phyloP scores from a whole-genome alignment of 2,113 vertebrate species.

The Brienomyrus brachyistius region DNA sequence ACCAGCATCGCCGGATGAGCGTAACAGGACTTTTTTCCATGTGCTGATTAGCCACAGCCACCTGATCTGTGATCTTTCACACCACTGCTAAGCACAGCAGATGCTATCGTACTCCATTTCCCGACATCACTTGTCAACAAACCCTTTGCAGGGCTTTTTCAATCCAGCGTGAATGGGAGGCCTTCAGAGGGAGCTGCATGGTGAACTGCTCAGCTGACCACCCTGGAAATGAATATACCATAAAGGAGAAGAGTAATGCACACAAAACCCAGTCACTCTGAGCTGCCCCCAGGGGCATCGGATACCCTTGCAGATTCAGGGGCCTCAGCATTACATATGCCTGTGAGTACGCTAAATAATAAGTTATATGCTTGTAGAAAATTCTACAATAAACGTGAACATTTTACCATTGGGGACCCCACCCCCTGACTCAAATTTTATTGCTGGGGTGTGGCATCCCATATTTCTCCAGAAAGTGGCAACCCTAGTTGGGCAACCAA shows the following conservation, averaged over 20 bases:
- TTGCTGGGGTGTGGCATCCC: neutral
- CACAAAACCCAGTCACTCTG: neutral
- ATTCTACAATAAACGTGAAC: neutral
- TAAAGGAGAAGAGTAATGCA: neutral
- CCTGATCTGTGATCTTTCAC: neutral
- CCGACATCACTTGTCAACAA: neutral
- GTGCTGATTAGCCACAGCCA: neutral
- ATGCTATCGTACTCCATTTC: neutral
- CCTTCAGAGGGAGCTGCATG: neutral
- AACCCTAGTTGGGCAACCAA: neutral
- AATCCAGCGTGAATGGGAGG: neutral
- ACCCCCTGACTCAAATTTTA: neutral
- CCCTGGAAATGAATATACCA: neutral
- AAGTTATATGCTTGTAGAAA: neutral
- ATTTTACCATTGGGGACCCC: neutral
- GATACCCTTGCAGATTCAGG: neutral
- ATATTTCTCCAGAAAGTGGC: neutral
- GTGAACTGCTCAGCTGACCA: neutral
- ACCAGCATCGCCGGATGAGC: neutral
- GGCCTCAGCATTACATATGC: neutral
- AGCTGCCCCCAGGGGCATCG: neutral
- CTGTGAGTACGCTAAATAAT: neutral
- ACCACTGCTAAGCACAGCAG: neutral
- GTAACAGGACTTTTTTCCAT: neutral
- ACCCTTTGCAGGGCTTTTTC: neutral